phyloP scores from a whole-genome alignment of 1,140 invertebrate species.

The Palaemon carinicauda region DNA sequence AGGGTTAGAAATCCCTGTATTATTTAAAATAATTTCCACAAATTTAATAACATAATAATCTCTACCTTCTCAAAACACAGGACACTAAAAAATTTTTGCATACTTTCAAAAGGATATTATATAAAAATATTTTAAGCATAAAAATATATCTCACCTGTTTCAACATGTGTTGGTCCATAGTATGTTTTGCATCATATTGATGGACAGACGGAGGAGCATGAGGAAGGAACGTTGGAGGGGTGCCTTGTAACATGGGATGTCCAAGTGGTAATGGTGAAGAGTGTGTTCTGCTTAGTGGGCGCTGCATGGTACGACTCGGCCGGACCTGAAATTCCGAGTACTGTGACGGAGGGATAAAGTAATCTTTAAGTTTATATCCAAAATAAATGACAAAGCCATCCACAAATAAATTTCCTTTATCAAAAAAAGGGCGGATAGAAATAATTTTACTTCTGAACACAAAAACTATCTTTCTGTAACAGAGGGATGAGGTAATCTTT shows the following conservation, averaged over 20 bases:
- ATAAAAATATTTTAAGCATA: neutral
- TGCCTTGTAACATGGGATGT: conserved; percentile 84
- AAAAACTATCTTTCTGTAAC: too few relatives aligned
- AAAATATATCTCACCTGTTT: conserved; percentile 68
- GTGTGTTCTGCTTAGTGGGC: conserved; percentile 89
- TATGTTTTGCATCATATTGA: conserved; percentile 72
- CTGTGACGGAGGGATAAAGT: too few relatives aligned
- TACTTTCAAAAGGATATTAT: neutral
- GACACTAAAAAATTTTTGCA: too few relatives aligned
- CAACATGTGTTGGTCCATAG: conserved; percentile 73
- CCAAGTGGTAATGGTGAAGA: conserved; percentile 93
- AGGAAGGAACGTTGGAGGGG: conserved; percentile 68
- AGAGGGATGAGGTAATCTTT: too few relatives aligned
- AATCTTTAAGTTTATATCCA: too few relatives aligned
- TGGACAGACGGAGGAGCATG: conserved; percentile 69
- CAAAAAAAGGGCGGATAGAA: too few relatives aligned
- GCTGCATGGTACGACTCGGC: conserved; percentile 77
- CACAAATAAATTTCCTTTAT: too few relatives aligned
- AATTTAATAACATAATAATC: too few relatives aligned
- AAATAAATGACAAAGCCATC: neutral
- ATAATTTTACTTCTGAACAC: too few relatives aligned
- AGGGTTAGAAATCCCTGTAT: too few relatives aligned
- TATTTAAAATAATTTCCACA: too few relatives aligned
- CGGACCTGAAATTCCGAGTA: conserved; percentile 68
- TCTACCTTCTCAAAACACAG: too few relatives aligned